Evolutionary conservation across 2,113 vertebrate genomes (phyloP), one percentile per base, ranked within the genome.

Genomic region (Octodon degus): DNA sequence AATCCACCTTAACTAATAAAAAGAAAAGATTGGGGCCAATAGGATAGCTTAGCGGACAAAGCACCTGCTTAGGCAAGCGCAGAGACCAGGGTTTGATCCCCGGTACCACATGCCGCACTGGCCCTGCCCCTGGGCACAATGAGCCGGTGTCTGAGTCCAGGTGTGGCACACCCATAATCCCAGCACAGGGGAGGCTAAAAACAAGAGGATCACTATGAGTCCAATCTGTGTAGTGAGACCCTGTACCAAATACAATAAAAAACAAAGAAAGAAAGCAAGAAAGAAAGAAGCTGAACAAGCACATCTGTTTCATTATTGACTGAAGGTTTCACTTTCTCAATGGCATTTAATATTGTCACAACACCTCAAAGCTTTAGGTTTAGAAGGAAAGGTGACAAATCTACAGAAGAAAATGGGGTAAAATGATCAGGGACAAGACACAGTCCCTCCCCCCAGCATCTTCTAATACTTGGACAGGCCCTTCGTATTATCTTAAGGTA

Each of bases 351-450:
- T 81, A 50, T 17, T 10, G 84, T 40, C 3, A 80, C 63, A 92
- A n/a, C 89, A 74, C 96, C 70, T 80, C 5, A 86, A 77, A 95
- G 79, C 86, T 93, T 94, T 60, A 22, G 20, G 84, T 74, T 30
- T 86, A 65, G 93, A 97, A 85, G 89, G 25, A 79, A 94, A 70
- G 5, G 55, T 68, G 50, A 58, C 32, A 83, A 90, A 40, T 8
- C 55, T 12, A 80, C 20, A 47, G 91, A 20, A 94, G 96, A 97
- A 97, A 19, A 50, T 7, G 37, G 96, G 83, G 1, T 12, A n/a
- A 86, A 84, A 80, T 43, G 76, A 89, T 96, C 89, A 91, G 90
- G 77, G 47, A 96, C 40, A 86, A 95, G 22, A 94, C 85, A 63
- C 88, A 58, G n/a, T 95, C 88, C 74, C 93, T 92, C 81, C 40